phyloP scores from a whole-genome alignment of 2,888 invertebrate species.

The Hypselothyrea guttata region DNA sequence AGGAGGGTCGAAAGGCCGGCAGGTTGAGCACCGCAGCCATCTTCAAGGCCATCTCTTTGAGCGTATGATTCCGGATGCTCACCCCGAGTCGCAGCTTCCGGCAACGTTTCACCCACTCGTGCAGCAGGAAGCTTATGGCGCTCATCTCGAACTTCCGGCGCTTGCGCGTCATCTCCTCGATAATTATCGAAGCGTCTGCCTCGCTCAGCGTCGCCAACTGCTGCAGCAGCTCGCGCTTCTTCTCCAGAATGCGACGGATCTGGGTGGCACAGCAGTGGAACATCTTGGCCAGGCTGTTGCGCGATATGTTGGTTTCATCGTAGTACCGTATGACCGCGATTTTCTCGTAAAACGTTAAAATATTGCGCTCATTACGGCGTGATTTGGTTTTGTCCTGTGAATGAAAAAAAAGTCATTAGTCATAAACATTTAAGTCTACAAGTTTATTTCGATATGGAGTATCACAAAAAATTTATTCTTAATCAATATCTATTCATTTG shows the following conservation, averaged over 20 bases:
- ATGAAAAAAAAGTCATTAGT: too few species aligned
- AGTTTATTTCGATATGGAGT: too few species aligned
- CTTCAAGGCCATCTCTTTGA: constrained; percentile 76
- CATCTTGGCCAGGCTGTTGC: constrained; percentile 80
- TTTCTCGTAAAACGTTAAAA: constrained; percentile 80
- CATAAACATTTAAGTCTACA: too few species aligned
- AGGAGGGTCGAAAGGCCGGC: constrained; percentile 76
- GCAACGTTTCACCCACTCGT: constrained; percentile 81
- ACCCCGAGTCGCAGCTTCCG: constrained; percentile 70
- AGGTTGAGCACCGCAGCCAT: constrained; percentile 80
- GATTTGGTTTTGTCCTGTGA: constrained; percentile 60
- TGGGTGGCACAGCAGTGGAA: constrained; percentile 81
- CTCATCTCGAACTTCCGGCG: constrained; percentile 81
- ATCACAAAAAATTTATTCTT: too few species aligned
- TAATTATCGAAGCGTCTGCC: constrained; percentile 77
- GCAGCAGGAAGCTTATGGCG: constrained; percentile 79
- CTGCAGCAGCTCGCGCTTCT: constrained; percentile 76
- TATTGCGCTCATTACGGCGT: constrained; percentile 79
- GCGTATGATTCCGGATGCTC: constrained; percentile 74
- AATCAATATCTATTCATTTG: too few species aligned
- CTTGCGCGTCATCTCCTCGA: constrained; percentile 80
- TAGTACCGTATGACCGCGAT: constrained; percentile 81
- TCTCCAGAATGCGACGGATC: constrained; percentile 79
- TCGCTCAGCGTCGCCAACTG: constrained; percentile 79
- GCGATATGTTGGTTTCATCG: constrained; percentile 79